phyloP scores from a whole-genome alignment of 2,113 vertebrate genomes.

The Rostratula benghalensis region DNA sequence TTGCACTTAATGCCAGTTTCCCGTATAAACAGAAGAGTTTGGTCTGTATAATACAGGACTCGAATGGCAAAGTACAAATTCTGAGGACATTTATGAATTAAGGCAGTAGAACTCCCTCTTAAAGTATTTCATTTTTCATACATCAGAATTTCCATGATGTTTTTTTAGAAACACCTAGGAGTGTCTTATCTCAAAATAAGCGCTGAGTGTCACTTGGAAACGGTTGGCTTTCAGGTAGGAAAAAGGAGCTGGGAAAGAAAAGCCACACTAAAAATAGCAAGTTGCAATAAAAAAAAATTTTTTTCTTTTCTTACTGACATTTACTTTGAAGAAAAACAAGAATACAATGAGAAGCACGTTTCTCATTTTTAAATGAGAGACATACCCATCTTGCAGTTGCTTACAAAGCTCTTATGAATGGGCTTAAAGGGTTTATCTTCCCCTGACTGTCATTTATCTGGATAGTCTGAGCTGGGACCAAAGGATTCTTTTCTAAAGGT shows the following conservation, averaged over 20 bases:
- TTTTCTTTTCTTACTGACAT: not conserved
- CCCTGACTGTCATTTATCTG: not conserved
- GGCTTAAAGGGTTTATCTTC: not conserved
- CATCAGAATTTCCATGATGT: not conserved
- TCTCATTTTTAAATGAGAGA: not conserved
- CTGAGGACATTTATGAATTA: not conserved
- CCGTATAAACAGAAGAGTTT: accelerated
- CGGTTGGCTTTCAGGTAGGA: not conserved
- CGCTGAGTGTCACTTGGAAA: not conserved
- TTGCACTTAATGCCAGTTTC: not conserved
- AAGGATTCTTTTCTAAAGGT: not conserved
- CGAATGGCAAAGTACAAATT: not conserved
- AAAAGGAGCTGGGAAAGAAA: not conserved
- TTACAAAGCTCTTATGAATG: not conserved
- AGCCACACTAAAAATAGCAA: not conserved
- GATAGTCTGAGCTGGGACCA: not conserved
- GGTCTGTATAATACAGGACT: too few relatives aligned
- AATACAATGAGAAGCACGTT: not conserved
- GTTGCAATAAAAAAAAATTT: not conserved
- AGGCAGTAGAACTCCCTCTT: not conserved
- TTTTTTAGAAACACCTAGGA: not conserved
- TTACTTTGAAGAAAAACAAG: not conserved
- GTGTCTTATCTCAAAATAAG: not conserved
- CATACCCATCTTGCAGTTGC: accelerated
- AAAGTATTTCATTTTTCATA: not conserved